These are phyloP conservation scores for Xylocopa sonorina DNA, from an alignment of 1,140 invertebrate species.

Conservation along the genomic window DNA sequence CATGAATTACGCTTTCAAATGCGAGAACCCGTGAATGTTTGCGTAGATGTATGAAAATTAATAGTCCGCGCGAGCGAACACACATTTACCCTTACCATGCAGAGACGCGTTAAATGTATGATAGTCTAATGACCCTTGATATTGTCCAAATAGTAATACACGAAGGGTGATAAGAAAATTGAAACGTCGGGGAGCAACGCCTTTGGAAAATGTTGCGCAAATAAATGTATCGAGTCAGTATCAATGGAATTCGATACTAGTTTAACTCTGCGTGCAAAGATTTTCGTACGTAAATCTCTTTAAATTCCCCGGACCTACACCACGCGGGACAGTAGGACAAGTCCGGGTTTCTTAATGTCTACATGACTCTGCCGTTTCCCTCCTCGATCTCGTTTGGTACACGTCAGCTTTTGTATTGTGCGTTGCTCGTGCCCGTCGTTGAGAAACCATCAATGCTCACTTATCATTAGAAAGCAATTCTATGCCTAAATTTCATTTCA, in stretches of 20 bases:
- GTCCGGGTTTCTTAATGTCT: conserved; percentile 45
- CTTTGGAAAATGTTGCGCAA: too few relatives aligned
- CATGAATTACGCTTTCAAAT: conserved; percentile 35
- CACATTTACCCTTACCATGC: too few relatives aligned
- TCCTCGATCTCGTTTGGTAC: conserved; percentile 38
- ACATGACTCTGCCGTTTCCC: conserved; percentile 39
- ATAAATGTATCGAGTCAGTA: too few relatives aligned
- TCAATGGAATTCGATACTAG: too few relatives aligned
- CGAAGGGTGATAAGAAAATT: background rate
- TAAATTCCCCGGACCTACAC: conserved; percentile 15
- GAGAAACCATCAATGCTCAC: background rate
- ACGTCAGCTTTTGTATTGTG: conserved; percentile 21
- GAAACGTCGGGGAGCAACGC: background rate
- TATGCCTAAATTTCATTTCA: background rate
- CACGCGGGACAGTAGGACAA: conserved; percentile 33
- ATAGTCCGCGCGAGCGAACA: background rate
- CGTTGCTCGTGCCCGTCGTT: background rate
- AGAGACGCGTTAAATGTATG: background rate
- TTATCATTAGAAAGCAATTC: background rate
- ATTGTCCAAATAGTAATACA: background rate
- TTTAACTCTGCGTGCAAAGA: background rate
- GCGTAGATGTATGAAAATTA: conserved; percentile 22
- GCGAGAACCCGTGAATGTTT: conserved; percentile 3
- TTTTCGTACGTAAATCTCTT: conserved; percentile 22
- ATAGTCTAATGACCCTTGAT: conserved; percentile 5